Evolutionary conservation across 2,113 vertebrate genomes (phyloP), one percentile per base, ranked within the genome.

Genomic region (Prionailurus viverrinus): DNA sequence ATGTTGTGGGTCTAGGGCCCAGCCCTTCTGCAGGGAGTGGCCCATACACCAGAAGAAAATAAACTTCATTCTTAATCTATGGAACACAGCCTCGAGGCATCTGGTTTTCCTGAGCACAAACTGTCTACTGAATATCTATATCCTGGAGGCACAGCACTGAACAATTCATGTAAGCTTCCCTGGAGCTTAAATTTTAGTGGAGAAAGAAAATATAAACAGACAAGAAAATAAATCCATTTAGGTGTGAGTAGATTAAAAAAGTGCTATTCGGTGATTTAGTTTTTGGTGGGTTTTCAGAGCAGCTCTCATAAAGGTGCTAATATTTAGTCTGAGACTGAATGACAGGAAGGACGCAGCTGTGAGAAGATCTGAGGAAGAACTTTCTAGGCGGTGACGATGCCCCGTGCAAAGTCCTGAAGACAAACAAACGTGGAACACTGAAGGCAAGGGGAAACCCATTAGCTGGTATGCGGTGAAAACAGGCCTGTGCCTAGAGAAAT

Each of bases 81-180:
- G 68, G 76, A 48, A 87, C 18, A 51, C 16, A 94, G 18, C 27
- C 45, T 48, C 14, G 69, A 74, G 76, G 21, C 71, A 63, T 27
- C 83, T 81, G 19, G 18, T 71, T 94, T 92, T 96, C 91, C 78
- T 76, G n/a, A 96, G 81, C 39, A 63, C 10, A 39, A 80, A 73
- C 25, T 89, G 9, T 89, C 81, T 82, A 71, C 41, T 95, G 79
- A 15, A 16, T 76, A 19, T 63, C 61, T 86, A 33, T 12, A 61
- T 84, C 48, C 61, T 71, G 15, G 78, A 79, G 63, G 39, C 21
- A 78, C 27, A 86, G 66, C 53, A 58, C 16, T 63, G 51, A 94
- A 69, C 51, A 93, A 33, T 68, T 95, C 14, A 74, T 31, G 5
- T 39, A 85, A 61, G 55, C 41, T 69, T 14, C 53, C 15, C 41